Percentiles rank a stretch among this genome's conserved stretches.
These are phyloP conservation scores for Lepidurus apus DNA, from an alignment of 1,140 invertebrate species.

Conservation along the genomic window DNA sequence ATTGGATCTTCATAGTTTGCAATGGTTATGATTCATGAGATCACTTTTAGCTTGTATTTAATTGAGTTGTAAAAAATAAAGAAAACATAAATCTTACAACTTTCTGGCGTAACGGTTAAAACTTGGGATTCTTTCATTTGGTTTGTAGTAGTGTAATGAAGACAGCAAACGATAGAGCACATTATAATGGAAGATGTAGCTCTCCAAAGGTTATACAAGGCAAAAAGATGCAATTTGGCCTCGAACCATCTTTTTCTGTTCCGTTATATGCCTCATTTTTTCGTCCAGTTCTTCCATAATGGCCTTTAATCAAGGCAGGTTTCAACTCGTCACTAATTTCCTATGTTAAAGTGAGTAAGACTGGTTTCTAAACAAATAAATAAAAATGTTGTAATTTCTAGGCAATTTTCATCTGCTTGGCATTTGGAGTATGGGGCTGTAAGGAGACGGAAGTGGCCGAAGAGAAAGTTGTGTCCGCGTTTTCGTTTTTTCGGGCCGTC, in stretches of 20 bases:
- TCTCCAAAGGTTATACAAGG: background rate
- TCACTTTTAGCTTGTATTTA: background rate
- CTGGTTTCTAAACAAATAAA: background rate
- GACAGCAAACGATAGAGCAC: background rate
- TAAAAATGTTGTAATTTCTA: background rate
- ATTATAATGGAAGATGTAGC: background rate
- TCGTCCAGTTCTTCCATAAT: background rate
- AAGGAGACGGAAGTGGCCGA: conserved; percentile 1
- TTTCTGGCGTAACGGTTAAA: too few relatives aligned
- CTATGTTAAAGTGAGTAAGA: background rate
- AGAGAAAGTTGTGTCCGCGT: conserved; percentile 7
- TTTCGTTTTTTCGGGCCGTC: background rate
- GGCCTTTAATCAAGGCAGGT: background rate
- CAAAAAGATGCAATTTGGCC: background rate
- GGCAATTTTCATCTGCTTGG: background rate
- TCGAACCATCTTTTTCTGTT: background rate
- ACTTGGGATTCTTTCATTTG: too few relatives aligned
- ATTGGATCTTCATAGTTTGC: background rate
- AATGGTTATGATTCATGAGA: background rate
- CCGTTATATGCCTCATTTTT: background rate
- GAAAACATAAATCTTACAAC: too few relatives aligned
- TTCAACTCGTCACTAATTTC: background rate
- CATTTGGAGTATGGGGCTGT: background rate
- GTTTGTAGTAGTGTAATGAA: background rate
- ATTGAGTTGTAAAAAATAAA: background rate